Base-by-base conservation (phyloP, 2,113 vertebrate species). In the Solea solea region DNA sequence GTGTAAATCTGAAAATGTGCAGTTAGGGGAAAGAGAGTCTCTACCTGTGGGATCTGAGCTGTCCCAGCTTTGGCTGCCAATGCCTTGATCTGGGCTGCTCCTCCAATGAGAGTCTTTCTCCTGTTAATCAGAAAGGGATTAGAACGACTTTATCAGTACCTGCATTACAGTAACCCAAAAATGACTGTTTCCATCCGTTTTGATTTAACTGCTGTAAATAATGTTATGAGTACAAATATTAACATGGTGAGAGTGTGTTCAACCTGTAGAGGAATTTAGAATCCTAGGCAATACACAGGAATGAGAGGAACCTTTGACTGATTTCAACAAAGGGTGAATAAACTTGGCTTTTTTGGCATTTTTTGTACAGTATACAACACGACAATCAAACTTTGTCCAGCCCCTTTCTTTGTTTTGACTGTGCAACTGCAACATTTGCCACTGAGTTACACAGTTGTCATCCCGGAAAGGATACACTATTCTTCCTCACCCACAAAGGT, bases 81-180 rank as follows among this genome's bases (percentile, higher is more conserved):
- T 94, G 72, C 97, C 96, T 72, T 96, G 96, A 41, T 97, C 97
- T 70, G 91, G 94, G 80, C 96, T 96, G 14, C 52, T 94, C 77
- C 94, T 94, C 59, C 91, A 93, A 76, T 95, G 90, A 58, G 92
- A 90, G 72, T 95, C 94, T 72, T 93, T 93, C 94, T 95, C 89
- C 87, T 93, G 86, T 77, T 76, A 68, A 80, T 77, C 72, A 78
- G 53, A 90, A 86, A 70, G 59, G 81, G 67, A 88, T 89, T 75
- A 86, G 64, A 80, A 82, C 66, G 61, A 61, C n/a, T 67, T 81
- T 58, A 81, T 68, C 59, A 69, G 41, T 54, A 34, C 62, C 42
- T 65, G 42, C 51, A 34, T 34, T 2, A 34, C 34, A 34, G 34
- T 34, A 34, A 34, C 2, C 34, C 34, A 34, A 34, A 21, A 34